Evolutionary conservation across 2,113 vertebrate species (phyloP).

Genomic region (Nicator chloris): DNA sequence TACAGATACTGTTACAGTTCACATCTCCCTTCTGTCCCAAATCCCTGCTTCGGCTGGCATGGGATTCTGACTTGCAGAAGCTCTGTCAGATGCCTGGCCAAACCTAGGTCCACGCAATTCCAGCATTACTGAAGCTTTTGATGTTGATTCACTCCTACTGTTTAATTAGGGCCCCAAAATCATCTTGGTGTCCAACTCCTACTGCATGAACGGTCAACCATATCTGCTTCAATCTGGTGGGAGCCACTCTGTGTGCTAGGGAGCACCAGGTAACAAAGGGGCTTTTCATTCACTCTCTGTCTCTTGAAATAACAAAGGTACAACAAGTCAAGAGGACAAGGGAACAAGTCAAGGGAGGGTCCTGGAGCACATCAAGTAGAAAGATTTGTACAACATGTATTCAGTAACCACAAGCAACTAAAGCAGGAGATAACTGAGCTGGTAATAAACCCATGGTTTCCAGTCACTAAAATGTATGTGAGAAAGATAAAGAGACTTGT

Average conservation of each 20-base stretch:
- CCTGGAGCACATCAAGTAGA: neutral
- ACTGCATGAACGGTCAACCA: neutral
- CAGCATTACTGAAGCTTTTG: neutral
- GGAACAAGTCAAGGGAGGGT: neutral
- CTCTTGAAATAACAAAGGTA: neutral
- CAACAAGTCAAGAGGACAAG: neutral
- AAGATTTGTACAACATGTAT: neutral
- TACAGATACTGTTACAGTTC: neutral
- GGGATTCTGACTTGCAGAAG: neutral
- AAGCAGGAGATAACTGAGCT: neutral
- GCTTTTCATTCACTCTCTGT: neutral
- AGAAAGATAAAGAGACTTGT: neutral
- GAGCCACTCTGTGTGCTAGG: neutral
- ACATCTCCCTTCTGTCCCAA: neutral
- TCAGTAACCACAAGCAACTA: neutral
- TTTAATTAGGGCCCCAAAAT: neutral
- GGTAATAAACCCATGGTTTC: neutral
- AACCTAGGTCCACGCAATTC: rapidly evolving
- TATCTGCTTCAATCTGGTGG: neutral
- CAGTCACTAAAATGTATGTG: neutral
- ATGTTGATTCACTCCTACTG: neutral
- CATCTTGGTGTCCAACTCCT: rapidly evolving
- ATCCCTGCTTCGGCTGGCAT: neutral
- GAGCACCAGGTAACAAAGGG: neutral
- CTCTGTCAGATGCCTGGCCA: neutral